These are phyloP conservation scores for Halcyon badia DNA, from an alignment of 2,797 vertebrate species.

Conservation along the genomic window DNA sequence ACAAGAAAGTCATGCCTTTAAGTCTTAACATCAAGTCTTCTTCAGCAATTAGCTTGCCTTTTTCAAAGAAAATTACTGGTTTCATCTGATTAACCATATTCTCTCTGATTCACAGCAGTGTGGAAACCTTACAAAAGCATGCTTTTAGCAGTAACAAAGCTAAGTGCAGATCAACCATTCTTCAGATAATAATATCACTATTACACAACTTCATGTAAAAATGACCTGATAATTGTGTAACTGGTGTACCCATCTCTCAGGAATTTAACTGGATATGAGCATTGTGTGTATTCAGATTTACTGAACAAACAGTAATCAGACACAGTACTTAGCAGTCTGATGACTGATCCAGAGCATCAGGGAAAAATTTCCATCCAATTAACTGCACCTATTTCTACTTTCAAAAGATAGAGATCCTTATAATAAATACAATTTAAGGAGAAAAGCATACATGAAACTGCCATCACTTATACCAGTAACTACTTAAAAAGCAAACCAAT, in stretches of 20 bases:
- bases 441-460: not conserved
- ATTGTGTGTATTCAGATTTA: not conserved
- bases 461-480: not conserved
- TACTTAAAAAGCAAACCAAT: not conserved
- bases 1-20: not conserved
- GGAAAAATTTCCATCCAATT: not conserved
- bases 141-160: not conserved
- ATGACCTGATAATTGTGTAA: not conserved
- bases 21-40: not conserved
- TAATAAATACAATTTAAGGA: not conserved
- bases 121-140: not conserved
- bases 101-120: not conserved
- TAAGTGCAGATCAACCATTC: not conserved
- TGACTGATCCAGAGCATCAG: not conserved
- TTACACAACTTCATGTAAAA: not conserved
- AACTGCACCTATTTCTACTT: not conserved
- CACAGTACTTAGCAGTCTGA: not conserved
- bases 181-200: not conserved
- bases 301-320: not conserved
- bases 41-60: not conserved
- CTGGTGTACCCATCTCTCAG: rapidly evolving
- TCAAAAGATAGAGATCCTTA: not conserved
- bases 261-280: not conserved
- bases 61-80: not conserved
- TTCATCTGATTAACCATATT: not conserved